Base-by-base conservation (phyloP, 2,113 vertebrate genomes). In the Oenanthe oenanthe region DNA sequence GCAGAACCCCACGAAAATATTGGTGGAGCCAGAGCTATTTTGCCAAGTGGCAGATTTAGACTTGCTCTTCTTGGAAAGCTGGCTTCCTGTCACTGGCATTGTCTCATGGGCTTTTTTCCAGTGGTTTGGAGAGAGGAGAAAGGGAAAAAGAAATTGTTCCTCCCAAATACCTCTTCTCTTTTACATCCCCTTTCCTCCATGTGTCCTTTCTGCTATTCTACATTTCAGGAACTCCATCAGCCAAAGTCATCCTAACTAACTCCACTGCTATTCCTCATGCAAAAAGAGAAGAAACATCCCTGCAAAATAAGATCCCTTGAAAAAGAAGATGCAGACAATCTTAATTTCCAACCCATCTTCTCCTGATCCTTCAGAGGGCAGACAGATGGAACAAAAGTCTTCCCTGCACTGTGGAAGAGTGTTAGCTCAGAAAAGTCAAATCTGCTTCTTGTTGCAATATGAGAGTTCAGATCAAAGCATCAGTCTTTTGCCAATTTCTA, bases 61-160 rank as follows among this genome's bases (percentile, higher is more conserved):
- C 61, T 91, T 93, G 70, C 93, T 92, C 94, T 95, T 96, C 96
- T 95, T 97, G 95, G 94, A 96, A 96, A 95, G 93, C 95, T 90
- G 85, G 81, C 84, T 96, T 97, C 92, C 95, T 95, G 93, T 93
- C 78, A 83, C 60, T 95, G 87, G 74, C 60, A 74, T 95, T 63
- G 85, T 92, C 81, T 95, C 71, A 74, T 80, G 6, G 13, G 7
- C 36, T 82, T 60, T 92, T 95, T 96, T 94, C 78, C 74, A 93
- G 74, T 85, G 92, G 93, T 89, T 95, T 95, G 86, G 93, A 92
- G 61, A 84, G 48, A 85, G 31, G 56, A 87, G 68, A 84, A 62
- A 67, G 76, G 47, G 32, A 25, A 84, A 93, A 92, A 83, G 34
- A 76, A 92, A 11, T 2, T 25, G 31, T 63, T 94, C 54, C 50